Base-by-base conservation (phyloP, 1,140 invertebrate species). In the Cataglyphis hispanica region DNA sequence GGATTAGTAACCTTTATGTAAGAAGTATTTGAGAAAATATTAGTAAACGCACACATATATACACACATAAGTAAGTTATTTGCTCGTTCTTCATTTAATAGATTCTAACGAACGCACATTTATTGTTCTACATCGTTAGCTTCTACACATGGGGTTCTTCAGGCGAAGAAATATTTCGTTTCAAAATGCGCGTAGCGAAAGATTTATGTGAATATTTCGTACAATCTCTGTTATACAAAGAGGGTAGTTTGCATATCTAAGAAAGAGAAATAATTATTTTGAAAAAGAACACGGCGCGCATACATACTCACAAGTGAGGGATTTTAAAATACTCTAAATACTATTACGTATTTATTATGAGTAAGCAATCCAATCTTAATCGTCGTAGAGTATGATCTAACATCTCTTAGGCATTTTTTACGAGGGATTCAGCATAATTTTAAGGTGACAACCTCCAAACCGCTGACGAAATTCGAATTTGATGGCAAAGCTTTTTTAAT, bases 381-480 rank as follows among this genome's bases (percentile, higher is more conserved):
- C 43, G 8, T 37, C 56, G 53, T 43, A 34, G 56, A 63, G 34
- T 7, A 27, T 43, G 43, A 64, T 43, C 37, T 43, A 27, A 40
- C 19, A 1, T 25, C 7, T 64, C 43, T 22, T 25, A 11, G 16
- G 11, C 25, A 46, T 27, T 25, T 25, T 34, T 19, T 43, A 25
- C 58, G 25, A 37, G 25, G 11, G 13, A 16, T 19, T 25, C 58
- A 37, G 37, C 11, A 16, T 19, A 76, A 43, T 43, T 63, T 43
- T 8, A 56, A 11, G 37, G 74, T 43, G 61, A 76, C 56, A 60
- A 77, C 60, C 60, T 77, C 75, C 25, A 63, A 31, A 43, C 5
- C n/a, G 75, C 75, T 77, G 75, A 77, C 75, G 16, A 43, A 77
- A 77, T 64, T 40, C 60, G n/a, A 77, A 77, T 64, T 77, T 46